phyloP scores from a whole-genome alignment of 2,888 invertebrate species.

The Diarsia brunnea region DNA sequence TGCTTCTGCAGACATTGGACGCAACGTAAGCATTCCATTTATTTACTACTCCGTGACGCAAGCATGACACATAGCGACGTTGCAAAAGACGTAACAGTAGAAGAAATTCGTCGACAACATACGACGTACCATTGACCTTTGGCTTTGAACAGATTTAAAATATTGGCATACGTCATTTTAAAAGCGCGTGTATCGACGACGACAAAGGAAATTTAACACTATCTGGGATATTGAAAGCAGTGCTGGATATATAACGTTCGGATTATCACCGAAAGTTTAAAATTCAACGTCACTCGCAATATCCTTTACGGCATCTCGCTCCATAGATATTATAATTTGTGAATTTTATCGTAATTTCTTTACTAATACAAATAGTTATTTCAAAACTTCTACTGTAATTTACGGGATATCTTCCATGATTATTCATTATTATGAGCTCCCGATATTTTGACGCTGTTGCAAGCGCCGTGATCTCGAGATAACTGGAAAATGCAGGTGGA shows the following conservation, averaged over 20 bases:
- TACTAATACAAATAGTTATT: not conserved
- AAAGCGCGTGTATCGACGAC: not conserved
- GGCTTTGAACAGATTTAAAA: constrained; percentile 20
- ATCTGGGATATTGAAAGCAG: not conserved
- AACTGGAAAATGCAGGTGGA: too few relatives aligned
- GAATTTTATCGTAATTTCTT: not conserved
- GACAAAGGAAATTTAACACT: not conserved
- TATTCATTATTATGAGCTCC: too few relatives aligned
- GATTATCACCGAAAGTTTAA: not conserved
- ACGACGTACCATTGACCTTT: constrained; percentile 29
- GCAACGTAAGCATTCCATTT: constrained; percentile 9
- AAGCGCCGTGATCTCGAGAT: too few relatives aligned
- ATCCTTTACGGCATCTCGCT: not conserved
- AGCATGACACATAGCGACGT: constrained; percentile 1
- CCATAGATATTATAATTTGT: not conserved
- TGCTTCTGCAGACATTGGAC: constrained; percentile 24
- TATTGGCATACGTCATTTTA: constrained; percentile 14
- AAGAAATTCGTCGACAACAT: constrained; percentile 25
- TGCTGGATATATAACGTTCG: not conserved
- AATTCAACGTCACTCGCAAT: not conserved
- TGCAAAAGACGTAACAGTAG: constrained; percentile 15
- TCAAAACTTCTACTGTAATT: too few relatives aligned
- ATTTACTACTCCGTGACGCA: constrained; percentile 45
- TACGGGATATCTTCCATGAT: too few relatives aligned
- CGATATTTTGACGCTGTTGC: too few relatives aligned